Evolutionary conservation across 1,140 invertebrate genomes (phyloP), one percentile per base, ranked within the genome.

Genomic region (Zaprionus tsacasi): DNA sequence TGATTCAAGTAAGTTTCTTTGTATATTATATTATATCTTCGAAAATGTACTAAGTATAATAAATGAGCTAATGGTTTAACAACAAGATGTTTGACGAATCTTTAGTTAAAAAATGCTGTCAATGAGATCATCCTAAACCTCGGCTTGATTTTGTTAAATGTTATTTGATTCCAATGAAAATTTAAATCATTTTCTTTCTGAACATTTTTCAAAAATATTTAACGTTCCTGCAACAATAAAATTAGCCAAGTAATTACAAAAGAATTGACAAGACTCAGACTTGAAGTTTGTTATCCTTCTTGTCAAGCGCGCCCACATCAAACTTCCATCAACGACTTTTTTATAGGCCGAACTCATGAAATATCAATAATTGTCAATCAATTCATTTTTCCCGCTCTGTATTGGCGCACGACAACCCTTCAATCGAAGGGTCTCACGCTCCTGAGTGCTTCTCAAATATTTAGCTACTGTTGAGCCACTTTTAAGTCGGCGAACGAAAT

Each of bases 351-450:
- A 50, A 43, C 71, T 70, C 69, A 81, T 86, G 76, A 86, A 86
- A 82, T 70, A 82, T 68, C 79, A 87, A 79, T 82, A 79, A 79
- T 77, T 82, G 82, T 79, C 83, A 79, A 77, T 77, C 76, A 82
- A 71, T 68, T 79, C 58, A 50, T 68, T 57, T 43, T 38, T 35
- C 25, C 35, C 57, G 30, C 43, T 60, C 52, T 38, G 69, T 72
- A 60, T 30, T 11, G 65, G 12, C 36, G 27, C 38, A 50, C 10
- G 12, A 25, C 21, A 76, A 76, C 43, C 72, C 72, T 54, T 76
- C 8, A 56, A 8, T 63, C 38, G 35, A 21, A 7, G 15, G 6
- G n/a, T 10, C 48, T 43, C 21, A 30, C 2, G 36, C 11, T 56
- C 11, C 15, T 45, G 48, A 38, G 15, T 33, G 13, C 50, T 48